Base-by-base conservation (phyloP, 2,888 invertebrate species). In the Yponomeuta evonymella region DNA sequence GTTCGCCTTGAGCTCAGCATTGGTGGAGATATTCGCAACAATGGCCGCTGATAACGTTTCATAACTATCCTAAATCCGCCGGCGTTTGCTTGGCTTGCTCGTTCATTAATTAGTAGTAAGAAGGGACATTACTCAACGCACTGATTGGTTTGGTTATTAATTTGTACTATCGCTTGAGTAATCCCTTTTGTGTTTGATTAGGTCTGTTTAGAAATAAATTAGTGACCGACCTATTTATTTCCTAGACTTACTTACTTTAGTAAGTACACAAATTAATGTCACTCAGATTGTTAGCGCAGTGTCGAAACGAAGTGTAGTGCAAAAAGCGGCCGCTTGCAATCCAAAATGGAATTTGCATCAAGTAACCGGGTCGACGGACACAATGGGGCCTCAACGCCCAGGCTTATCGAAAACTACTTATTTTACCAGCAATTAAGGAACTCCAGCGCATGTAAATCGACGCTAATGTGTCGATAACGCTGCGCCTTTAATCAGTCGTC, bases 21-120 rank as follows among this genome's bases (percentile, higher is more conserved):
- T 90, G 91, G 91, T 90, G 71, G 90, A 91, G 91, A 91, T 92
- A 92, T 91, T 90, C 87, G 91, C 92, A 92, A 92, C 92, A 92
- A 92, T 92, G 86, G 91, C 90, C 90, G 90, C 90, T 90, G 92
- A 92, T 92, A 91, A 89, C 89, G 83, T 92, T 92, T 86, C 90
- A 91, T 70, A 91, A 90, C 90, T 89, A 90, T 88, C 83, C 86
- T 91, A 90, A 90, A 92, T 89, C 85, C 87, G 86, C 84, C 84
- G 81, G 81, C 83, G 81, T 80, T 83, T 84, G 85, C 76, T 79
- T 82, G 81, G 78, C 82, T 78, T 76, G 80, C 83, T 85, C 86
- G 87, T 89, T 89, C 90, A 86, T 86, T 84, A 83, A 82, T 70
- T 68, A 68, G n/a, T 29, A 30, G 65, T 65, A 15, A 58, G 51